phyloP scores from a whole-genome alignment of 2,888 invertebrate species.

The Lasioglossum zephyrum region DNA sequence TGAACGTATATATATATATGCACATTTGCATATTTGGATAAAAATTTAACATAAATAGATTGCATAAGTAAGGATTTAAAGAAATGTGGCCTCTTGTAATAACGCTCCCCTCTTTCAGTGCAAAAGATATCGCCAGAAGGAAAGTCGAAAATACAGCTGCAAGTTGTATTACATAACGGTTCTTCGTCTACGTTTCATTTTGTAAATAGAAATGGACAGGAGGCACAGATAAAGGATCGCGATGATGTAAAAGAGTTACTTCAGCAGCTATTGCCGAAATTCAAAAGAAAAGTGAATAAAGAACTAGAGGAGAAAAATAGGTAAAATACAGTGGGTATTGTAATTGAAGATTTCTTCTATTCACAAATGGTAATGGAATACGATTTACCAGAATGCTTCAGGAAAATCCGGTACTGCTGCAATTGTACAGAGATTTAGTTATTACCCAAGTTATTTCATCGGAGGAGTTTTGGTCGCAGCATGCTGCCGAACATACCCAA shows the following conservation, averaged over 20 bases:
- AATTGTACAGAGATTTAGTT: constrained; percentile 98
- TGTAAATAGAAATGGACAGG: constrained; percentile 93
- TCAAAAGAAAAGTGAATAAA: constrained; percentile 95
- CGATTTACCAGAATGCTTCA: constrained; percentile 88
- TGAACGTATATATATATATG: background rate
- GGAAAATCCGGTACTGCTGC: constrained; percentile 95
- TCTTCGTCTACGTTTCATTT: constrained; percentile 99
- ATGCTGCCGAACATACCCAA: constrained; percentile 91
- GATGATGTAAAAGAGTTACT: constrained; percentile 97
- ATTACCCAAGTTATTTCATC: constrained; percentile 97
- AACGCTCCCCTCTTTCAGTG: constrained; percentile 85
- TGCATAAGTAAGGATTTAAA: background rate
- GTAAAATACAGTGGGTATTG: constrained; percentile 80
- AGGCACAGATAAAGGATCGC: constrained; percentile 94
- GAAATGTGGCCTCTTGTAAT: background rate
- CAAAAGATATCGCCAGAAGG: constrained; percentile 99
- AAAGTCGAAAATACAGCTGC: constrained; percentile 98
- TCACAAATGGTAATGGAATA: constrained; percentile 1
- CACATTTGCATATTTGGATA: background rate
- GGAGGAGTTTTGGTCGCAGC: constrained; percentile 99
- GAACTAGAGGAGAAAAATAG: constrained; percentile 95
- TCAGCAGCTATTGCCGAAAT: constrained; percentile 96
- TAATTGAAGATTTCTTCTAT: background rate
- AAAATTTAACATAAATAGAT: background rate
- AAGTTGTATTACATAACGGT: constrained; percentile 97